Evolutionary conservation across 2,888 invertebrate species (phyloP), one percentile per base, ranked within the genome.

Genomic region (Drosophila suboccidentalis): DNA sequence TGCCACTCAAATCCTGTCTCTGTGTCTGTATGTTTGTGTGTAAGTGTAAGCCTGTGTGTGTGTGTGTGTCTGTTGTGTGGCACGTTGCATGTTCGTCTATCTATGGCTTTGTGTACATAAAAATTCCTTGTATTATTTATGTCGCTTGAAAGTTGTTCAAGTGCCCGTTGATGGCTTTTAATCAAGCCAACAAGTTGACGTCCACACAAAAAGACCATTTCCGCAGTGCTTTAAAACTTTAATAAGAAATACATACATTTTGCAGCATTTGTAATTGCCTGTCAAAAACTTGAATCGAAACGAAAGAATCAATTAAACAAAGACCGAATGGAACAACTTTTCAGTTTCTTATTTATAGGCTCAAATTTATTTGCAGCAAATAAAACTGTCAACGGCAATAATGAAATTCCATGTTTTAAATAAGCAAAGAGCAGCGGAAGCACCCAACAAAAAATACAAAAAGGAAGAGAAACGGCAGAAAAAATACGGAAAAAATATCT

Each of bases 91-190:
- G 71, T 39, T 36, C 51, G 57, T 58, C 53, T 53, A 54, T 49
- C 26, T 60, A 9, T 53, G 29, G 55, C 22, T 41, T 17, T 54
- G 53, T 60, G 59, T 61, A 55, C 59, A 69, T 60, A 62, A 59
- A 54, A 65, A 62, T 68, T 59, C 44, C 29, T 54, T 78, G 46
- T 77, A 62, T 69, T 78, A 74, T 74, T 69, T 65, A 76, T 74
- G 75, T 59, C 38, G 38, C 53, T 29, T 74, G 57, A 32, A 67
- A 57, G 74, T 57, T 57, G 50, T 64, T 78, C 65, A 78, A 79
- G 65, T 64, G 74, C 55, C 54, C 60, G 67, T 66, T 66, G 71
- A 78, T 51, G 67, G 67, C 57, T 67, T 81, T 80, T 70, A 75
- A 75, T 78, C 70, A 82, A 67, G 70, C 61, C 49, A 73, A 62